Conservation (phyloP, 2,888 invertebrate genomes). For the Arctia plantaginis region DNA sequence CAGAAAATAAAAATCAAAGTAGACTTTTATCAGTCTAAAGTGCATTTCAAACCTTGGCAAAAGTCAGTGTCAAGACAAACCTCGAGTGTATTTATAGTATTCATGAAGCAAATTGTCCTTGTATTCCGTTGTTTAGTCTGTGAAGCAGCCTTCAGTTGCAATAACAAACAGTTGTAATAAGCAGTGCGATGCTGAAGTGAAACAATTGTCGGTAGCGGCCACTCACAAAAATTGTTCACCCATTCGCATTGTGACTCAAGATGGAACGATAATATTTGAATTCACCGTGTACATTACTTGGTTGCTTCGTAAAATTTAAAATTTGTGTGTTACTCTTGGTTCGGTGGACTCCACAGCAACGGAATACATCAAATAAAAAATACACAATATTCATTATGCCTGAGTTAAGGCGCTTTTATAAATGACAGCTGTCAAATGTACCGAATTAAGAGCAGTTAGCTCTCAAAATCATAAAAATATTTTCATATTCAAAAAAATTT, state of each 20-base stretch:
- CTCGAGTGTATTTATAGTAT: slow-evolving; percentile 14
- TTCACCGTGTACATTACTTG: slow-evolving; percentile 10
- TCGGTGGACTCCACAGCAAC: neutral
- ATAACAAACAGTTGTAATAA: slow-evolving; percentile 26
- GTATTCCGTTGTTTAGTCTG: slow-evolving; percentile 18
- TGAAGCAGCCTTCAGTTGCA: slow-evolving; percentile 11
- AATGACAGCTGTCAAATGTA: too few relatives aligned
- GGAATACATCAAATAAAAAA: too few relatives aligned
- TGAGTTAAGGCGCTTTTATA: too few relatives aligned
- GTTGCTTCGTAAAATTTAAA: neutral
- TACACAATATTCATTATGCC: too few relatives aligned
- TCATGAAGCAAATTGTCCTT: slow-evolving; percentile 21
- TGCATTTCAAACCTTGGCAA: neutral
- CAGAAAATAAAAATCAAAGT: neutral
- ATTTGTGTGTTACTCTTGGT: neutral
- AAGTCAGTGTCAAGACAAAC: slow-evolving; percentile 6
- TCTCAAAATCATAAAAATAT: too few relatives aligned
- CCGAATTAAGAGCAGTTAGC: too few relatives aligned
- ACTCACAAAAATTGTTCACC: slow-evolving; percentile 62
- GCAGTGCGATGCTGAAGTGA: slow-evolving; percentile 21
- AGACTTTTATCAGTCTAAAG: neutral
- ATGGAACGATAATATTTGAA: neutral
- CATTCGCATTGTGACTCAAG: slow-evolving; percentile 34
- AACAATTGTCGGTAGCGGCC: slow-evolving; percentile 34
- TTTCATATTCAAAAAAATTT: too few relatives aligned